Evolutionary conservation across 2,888 invertebrate genomes (phyloP).

Genomic region (Pammene fasciana): DNA sequence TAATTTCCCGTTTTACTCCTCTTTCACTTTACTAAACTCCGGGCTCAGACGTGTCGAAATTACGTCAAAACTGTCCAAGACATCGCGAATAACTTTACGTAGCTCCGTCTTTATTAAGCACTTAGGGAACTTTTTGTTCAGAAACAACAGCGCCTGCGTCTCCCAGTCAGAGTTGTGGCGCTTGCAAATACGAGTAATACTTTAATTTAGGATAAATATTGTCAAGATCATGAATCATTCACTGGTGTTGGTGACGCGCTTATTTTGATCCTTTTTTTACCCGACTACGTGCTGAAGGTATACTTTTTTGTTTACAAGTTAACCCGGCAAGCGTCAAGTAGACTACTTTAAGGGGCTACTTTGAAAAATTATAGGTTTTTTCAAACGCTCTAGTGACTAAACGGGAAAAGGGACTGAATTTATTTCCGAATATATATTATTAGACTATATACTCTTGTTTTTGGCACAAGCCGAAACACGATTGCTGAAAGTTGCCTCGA

Average conservation of each 20-base stretch:
- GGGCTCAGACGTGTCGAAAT: constrained; percentile 24
- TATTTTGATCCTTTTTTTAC: not conserved
- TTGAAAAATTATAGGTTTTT: too few relatives aligned
- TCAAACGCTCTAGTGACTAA: too few relatives aligned
- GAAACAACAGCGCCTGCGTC: constrained; percentile 20
- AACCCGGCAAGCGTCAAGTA: too few relatives aligned
- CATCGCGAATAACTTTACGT: constrained; percentile 19
- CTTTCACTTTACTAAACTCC: constrained; percentile 21
- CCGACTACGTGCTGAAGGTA: too few relatives aligned
- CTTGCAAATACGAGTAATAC: not conserved
- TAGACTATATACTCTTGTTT: too few relatives aligned
- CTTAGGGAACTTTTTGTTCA: constrained; percentile 30
- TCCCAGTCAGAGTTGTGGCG: not conserved
- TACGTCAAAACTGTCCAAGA: constrained; percentile 32
- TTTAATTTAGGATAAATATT: constrained; percentile 3
- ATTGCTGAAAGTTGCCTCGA: too few relatives aligned
- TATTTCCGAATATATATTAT: too few relatives aligned
- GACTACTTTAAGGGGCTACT: too few relatives aligned
- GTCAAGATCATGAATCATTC: constrained; percentile 1
- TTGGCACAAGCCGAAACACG: too few relatives aligned
- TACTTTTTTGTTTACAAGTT: too few relatives aligned
- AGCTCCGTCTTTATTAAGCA: constrained; percentile 25
- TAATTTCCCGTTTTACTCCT: constrained; percentile 18
- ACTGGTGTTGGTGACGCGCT: not conserved
- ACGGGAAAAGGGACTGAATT: too few relatives aligned